Evolutionary conservation across 2,888 invertebrate genomes (phyloP).

Genomic region (Cantharis lateralis): DNA sequence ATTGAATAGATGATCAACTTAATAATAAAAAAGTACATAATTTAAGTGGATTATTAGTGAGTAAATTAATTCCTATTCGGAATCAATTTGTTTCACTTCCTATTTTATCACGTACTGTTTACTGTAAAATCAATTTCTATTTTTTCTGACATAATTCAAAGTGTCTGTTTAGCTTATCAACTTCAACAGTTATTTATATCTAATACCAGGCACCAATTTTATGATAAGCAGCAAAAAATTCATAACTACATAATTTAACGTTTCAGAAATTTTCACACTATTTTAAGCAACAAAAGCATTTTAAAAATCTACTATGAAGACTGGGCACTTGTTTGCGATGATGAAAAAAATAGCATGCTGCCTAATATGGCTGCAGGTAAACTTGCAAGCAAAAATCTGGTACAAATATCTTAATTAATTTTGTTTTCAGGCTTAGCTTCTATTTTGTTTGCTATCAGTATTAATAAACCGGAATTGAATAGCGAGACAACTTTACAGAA

Average conservation of each 20-base stretch:
- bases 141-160: not conserved
- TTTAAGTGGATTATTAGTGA: not conserved
- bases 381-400: constrained; percentile 9
- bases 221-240: not conserved
- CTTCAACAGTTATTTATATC: not conserved
- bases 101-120: not conserved
- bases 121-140: not conserved
- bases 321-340: constrained; percentile 82
- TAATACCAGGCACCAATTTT: not conserved
- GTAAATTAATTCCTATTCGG: not conserved
- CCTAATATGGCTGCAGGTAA: constrained; percentile 86
- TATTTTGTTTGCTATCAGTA: constrained; percentile 89
- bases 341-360: constrained; percentile 76
- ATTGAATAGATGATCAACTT: not conserved
- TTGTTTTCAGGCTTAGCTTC: constrained; percentile 73
- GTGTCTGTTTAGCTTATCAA: not conserved
- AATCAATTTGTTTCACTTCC: not conserved
- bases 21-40: not conserved
- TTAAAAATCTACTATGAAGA: constrained; percentile 80
- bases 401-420: not conserved
- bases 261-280: constrained; percentile 71
- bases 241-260: constrained; percentile 19
- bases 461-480: constrained; percentile 85
- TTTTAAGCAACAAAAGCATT: constrained; percentile 68
- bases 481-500: constrained; percentile 57